phyloP scores from a whole-genome alignment of 2,113 vertebrate species.

The Pagrus major region DNA sequence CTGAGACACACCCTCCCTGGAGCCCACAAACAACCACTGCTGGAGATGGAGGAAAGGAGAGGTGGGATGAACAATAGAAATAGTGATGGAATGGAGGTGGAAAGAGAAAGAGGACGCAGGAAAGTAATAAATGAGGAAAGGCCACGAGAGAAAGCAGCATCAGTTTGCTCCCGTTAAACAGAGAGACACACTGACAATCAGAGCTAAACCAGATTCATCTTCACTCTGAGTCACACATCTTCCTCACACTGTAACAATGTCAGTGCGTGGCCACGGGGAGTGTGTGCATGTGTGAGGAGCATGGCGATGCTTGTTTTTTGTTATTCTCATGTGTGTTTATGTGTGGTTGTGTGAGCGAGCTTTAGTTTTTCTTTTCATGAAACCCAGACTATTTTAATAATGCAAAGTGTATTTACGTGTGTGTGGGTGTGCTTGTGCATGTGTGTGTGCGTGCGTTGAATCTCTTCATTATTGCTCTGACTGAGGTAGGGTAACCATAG shows the following conservation, averaged over 20 bases:
- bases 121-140: background rate
- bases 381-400: constrained; percentile 59
- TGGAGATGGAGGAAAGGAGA: constrained; percentile 20
- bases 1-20: constrained; percentile 85
- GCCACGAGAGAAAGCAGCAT: constrained; percentile 9
- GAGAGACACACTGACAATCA: constrained; percentile 24
- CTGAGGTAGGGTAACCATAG: constrained; percentile 78
- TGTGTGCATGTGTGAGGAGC: background rate
- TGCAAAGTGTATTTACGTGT: constrained; percentile 34
- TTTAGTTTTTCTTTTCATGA: constrained; percentile 34
- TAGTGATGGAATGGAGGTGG: background rate
- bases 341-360: constrained; percentile 32
- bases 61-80: background rate
- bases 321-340: constrained; percentile 23
- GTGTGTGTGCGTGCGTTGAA: constrained; percentile 28
- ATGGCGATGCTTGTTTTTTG: constrained; percentile 22
- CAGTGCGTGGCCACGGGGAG: background rate
- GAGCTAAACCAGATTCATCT: constrained; percentile 42
- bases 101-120: background rate
- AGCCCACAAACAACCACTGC: constrained; percentile 88
- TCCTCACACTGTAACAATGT: constrained; percentile 31
- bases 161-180: constrained; percentile 15
- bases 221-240: constrained; percentile 42
- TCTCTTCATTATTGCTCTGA: constrained; percentile 62
- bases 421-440: constrained; percentile 3